Base-by-base conservation (phyloP, 2,888 invertebrate genomes). In the Lycophotia porphyrea region DNA sequence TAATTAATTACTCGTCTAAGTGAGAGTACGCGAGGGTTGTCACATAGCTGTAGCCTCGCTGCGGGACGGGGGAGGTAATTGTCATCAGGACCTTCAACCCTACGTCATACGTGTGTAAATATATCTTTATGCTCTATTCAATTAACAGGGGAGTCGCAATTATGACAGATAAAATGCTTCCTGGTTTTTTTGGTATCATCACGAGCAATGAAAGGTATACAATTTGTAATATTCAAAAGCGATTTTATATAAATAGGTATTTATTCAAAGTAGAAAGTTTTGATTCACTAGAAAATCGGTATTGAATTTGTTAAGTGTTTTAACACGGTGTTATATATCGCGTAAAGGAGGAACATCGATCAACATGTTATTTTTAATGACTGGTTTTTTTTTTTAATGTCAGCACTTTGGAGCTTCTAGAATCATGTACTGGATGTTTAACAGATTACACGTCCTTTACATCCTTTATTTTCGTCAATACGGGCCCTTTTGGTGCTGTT, bases 1-100 rank as follows among this genome's bases (percentile, higher is more conserved):
- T 89, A 90, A 90, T 91, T 90, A 90, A 90, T 88, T 90, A 88
- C 84, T 78, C 82, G 64, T 86, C 84, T 89, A 88, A 90, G 89
- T 89, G 87, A 87, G 85, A 83, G 82, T 85, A 74, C 84, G 78
- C 73, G 76, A 82, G 83, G 80, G 80, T 81, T 80, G 80, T 84
- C 84, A 82, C 85, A 86, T 84, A 84, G 73, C 82, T 82, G 97
- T 96, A 86, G 52, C 71, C 31, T 47, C 27, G 31, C 49, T 52
- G 69, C 49, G 71, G 71, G 63, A 31, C 66, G 58, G 44, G 76
- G 60, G 58, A 47, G 47, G 72, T 84, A 81, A 81, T 76, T 84
- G 74, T 84, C 52, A 73, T 68, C 68, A 78, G 66, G 60, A 74
- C 77, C 75, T 81, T 77, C 64, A 75, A 47, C 47, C 44, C 61